Evolutionary conservation across 2,113 vertebrate species (phyloP), one percentile per base, ranked within the genome.

Genomic region (Montifringilla adamsi): DNA sequence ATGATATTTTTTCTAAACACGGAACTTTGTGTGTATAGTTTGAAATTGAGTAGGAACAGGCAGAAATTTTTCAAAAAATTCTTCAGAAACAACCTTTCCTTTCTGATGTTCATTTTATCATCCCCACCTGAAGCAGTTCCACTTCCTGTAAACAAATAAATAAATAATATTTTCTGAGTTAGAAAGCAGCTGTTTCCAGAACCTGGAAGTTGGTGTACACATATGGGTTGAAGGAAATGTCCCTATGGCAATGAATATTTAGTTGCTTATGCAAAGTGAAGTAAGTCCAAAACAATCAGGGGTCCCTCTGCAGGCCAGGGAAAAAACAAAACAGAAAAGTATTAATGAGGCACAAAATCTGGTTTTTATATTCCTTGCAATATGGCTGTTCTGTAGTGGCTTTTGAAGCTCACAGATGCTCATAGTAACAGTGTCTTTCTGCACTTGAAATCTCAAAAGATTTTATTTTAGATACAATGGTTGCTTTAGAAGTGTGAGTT

Each of bases 291-390:
- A 95, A 72, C 44, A 75, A 91, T 79, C 62, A 91, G 70, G 49
- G 83, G 35, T 84, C 35, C 30, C 49, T 76, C 58, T 52, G 49
- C 41, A 75, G 33, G 77, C 41, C 52, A 73, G 37, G 66, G 33
- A 44, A 68, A 89, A 87, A 68, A 44, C 35, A 68, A 85, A 93
- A 3, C 26, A 68, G 56, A 58, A 60, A 95, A 87, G 49, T 83
- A 95, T 79, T 94, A 95, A 94, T 83, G 90, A 91, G 41, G 74
- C 74, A 91, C 2, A 1, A 93, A 91, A 93, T 69, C 62, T 90
- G 53, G 7, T 68, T 96, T 94, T 81, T 73, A 46, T 53, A 69
- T 90, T 93, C 28, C 44, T 64, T 85, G 44, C 44, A 87, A 60
- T 60, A 60, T 4, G 31, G 15, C 15, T 73, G 27, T 60, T 91